Percentiles rank a stretch among this genome's conserved stretches.
phyloP scores from a whole-genome alignment of 2,888 invertebrate species.

The Sphaeridia pumilis region DNA sequence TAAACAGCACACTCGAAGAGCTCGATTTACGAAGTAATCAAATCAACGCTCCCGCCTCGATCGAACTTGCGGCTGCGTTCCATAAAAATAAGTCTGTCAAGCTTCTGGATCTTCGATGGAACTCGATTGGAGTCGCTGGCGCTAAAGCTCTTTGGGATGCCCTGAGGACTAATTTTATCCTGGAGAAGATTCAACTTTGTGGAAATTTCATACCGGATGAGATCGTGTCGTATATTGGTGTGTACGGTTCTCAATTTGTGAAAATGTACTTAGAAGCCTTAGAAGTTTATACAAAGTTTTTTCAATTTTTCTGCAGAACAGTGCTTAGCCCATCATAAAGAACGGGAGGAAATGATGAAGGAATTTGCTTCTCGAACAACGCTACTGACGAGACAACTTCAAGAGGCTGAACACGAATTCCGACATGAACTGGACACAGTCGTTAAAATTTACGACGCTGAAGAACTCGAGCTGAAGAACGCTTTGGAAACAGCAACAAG shows the following conservation, averaged over 20 bases:
- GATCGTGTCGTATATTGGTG: constrained; percentile 38
- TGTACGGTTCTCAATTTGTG: not conserved
- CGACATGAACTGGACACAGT: constrained; percentile 30
- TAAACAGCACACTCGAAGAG: constrained; percentile 39
- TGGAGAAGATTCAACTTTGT: constrained; percentile 38
- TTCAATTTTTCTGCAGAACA: constrained; percentile 19
- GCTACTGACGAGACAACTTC: constrained; percentile 32
- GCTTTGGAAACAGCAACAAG: constrained; percentile 12
- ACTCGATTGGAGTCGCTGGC: constrained; percentile 40
- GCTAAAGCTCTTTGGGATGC: constrained; percentile 39
- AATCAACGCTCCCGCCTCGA: constrained; percentile 38
- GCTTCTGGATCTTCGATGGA: constrained; percentile 40
- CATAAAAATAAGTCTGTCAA: constrained; percentile 38
- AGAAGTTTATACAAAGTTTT: not conserved
- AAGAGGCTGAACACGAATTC: constrained; percentile 32
- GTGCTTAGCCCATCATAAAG: constrained; percentile 21
- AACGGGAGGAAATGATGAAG: constrained; percentile 29
- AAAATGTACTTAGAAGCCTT: not conserved
- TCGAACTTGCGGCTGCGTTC: constrained; percentile 37
- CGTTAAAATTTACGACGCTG: constrained; percentile 28
- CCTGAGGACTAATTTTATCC: constrained; percentile 37
- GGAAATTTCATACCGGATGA: constrained; percentile 41
- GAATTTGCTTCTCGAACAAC: constrained; percentile 35
- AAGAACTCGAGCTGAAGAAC: constrained; percentile 26
- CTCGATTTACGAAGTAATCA: constrained; percentile 41